Percentiles rank a stretch among this genome's conserved stretches.
Conservation (phyloP, 2,888 invertebrate genomes). For the Caenorhabditis drosophilae region DNA sequence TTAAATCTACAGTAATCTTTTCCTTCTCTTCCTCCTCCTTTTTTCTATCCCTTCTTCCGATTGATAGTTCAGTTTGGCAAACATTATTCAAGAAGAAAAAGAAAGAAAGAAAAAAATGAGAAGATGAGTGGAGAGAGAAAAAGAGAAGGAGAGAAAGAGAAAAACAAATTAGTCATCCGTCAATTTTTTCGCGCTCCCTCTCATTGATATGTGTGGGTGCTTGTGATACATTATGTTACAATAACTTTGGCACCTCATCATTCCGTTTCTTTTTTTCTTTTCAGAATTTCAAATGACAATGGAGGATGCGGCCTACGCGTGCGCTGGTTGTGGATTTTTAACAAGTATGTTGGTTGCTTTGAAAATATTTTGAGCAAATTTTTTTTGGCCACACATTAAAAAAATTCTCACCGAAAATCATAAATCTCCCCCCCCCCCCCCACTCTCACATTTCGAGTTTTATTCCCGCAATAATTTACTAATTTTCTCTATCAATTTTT, state of each 20-base stretch:
- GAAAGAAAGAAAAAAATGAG: background rate
- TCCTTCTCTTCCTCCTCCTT: background rate
- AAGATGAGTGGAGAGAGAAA: background rate
- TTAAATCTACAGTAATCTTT: background rate
- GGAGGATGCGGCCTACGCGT: conserved; percentile 53
- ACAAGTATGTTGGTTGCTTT: conserved; percentile 43
- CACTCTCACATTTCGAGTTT: too few species aligned
- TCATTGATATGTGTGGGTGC: too few species aligned
- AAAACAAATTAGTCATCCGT: conserved; percentile 14
- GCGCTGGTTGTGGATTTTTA: conserved; percentile 50
- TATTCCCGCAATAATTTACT: too few species aligned
- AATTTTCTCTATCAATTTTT: too few species aligned
- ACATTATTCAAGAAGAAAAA: background rate
- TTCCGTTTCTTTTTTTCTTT: conserved; percentile 23
- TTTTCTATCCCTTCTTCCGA: conserved; percentile 7
- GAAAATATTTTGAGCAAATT: conserved; percentile 5
- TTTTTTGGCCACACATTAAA: too few species aligned
- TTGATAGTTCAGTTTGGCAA: too few species aligned
- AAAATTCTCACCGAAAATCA: too few species aligned
- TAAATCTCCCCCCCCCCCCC: too few species aligned
- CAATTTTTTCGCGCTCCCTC: too few species aligned
- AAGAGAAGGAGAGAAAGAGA: conserved; percentile 1
- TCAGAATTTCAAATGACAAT: conserved; percentile 49
- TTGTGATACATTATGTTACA: too few species aligned
- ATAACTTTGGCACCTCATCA: too few species aligned